Base-by-base conservation (phyloP, 2,113 vertebrate genomes). In the Lynx canadensis region DNA sequence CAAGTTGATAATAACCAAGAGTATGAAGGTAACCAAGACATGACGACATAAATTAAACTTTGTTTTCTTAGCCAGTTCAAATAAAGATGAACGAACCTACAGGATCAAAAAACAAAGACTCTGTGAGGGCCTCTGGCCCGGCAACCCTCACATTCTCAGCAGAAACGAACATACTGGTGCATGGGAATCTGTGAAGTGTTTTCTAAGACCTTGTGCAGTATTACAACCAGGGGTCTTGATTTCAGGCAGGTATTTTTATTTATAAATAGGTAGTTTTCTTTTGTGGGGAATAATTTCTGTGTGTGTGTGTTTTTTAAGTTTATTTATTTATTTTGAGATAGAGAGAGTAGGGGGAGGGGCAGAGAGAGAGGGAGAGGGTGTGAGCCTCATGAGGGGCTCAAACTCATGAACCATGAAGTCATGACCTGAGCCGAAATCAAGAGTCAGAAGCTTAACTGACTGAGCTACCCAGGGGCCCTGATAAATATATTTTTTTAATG, bases 71-170 rank as follows among this genome's bases (percentile, higher is more conserved):
- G 98, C 97, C 97, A 99, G 93, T 89, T 99, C 98, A 96, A 99
- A 99, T 76, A 99, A 90, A 41, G 99, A 99, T 0, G 99, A 99
- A 86, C 99, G 99, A 45, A 99, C 99, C 99, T 99, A 96, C 1
- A 87, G 86, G 60, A 80, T 95, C 52, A 97, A 21, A 97, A 93
- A 71, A 68, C 13, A 60, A 31, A 95, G 65, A 73, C 76, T 25
- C 29, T 38, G 41, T 98, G 36, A 98, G 52, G 15, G 86, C 71
- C 48, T 33, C 0, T 0, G 82, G 81, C 48, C 29, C 7, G 0
- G 2, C 38, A 18, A 33, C 48, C 31, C 88, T 52, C 93, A 10
- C 25, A 1, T 31, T 45, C 63, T 52, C 27, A 21, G 38, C 52
- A 76, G n/a, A 63, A 18, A n/a, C 13, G 25, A 33, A 31, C 0